phyloP scores from a whole-genome alignment of 2,888 invertebrate species.

The Drosophila atripex region DNA sequence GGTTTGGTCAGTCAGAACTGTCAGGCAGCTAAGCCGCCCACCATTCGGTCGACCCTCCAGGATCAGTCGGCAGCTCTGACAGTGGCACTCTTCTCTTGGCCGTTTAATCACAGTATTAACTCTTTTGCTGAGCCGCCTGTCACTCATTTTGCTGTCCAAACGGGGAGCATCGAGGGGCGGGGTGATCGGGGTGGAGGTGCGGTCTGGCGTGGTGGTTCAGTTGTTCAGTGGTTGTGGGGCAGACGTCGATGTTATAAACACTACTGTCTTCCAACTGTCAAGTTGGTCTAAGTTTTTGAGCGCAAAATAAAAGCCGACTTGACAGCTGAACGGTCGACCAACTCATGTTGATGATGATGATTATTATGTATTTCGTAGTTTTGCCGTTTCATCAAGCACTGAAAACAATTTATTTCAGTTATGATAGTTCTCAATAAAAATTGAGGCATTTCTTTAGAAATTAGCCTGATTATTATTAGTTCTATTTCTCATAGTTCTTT shows the following conservation, averaged over 20 bases:
- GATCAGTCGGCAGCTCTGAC: conserved; percentile 46
- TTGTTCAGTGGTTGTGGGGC: conserved; percentile 14
- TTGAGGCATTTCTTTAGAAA: background rate
- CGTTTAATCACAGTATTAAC: conserved; percentile 81
- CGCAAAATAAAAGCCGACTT: conserved; percentile 76
- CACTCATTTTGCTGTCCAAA: conserved; percentile 67
- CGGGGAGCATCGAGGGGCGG: background rate
- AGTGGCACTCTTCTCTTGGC: conserved; percentile 72
- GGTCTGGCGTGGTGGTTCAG: background rate
- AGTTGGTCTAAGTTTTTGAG: conserved; percentile 75
- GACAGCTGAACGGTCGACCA: conserved; percentile 69
- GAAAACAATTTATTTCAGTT: background rate
- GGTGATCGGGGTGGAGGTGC: background rate
- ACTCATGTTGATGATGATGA: conserved; percentile 56
- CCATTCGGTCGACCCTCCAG: conserved; percentile 46
- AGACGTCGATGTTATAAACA: conserved; percentile 68
- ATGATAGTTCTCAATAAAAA: no score
- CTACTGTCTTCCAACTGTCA: conserved; percentile 78
- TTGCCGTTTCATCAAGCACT: conserved; percentile 47
- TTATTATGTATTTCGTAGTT: conserved; percentile 68
- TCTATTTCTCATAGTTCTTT: background rate
- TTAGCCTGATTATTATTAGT: background rate
- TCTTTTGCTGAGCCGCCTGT: conserved; percentile 81
- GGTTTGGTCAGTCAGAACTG: conserved; percentile 34
- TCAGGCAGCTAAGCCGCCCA: conserved; percentile 42